phyloP scores from a whole-genome alignment of 64 coral and sea anemone genomes.

The Trachythela sp. region DNA sequence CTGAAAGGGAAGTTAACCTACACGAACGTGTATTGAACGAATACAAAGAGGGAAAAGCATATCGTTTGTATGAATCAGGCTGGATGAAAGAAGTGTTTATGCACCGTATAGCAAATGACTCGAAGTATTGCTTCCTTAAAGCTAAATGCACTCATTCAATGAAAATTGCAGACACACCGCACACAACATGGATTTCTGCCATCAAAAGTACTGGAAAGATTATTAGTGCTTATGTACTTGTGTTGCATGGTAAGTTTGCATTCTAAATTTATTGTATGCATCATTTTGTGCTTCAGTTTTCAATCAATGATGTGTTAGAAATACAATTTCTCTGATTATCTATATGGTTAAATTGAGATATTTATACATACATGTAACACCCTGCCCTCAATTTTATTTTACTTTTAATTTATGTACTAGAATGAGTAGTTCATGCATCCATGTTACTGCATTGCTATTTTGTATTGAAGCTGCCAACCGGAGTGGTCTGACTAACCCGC shows the following conservation, averaged over 20 bases:
- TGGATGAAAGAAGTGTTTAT: background rate
- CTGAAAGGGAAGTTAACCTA: background rate
- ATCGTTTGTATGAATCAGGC: background rate
- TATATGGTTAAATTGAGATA: background rate
- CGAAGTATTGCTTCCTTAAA: slow-evolving; percentile 3
- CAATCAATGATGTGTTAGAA: too few species aligned
- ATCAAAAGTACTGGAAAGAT: background rate
- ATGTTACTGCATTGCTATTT: background rate
- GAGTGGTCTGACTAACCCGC: background rate
- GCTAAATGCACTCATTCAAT: background rate
- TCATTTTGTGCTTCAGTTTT: too few species aligned
- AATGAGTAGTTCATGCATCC: background rate
- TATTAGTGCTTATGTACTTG: slow-evolving; percentile 5
- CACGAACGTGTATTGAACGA: background rate
- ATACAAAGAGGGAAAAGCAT: background rate
- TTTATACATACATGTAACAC: background rate
- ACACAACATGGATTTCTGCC: background rate
- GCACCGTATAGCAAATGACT: background rate
- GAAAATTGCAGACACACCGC: background rate
- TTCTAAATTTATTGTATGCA: background rate
- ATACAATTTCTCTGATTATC: background rate
- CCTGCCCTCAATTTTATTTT: background rate
- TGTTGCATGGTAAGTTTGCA: background rate
- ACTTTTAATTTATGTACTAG: too few species aligned
- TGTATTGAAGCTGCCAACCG: background rate